A percentile compares a stretch with the other conserved stretches of the same genome.
Conservation (phyloP, 1,140 invertebrate genomes). For the Planococcus citri region DNA sequence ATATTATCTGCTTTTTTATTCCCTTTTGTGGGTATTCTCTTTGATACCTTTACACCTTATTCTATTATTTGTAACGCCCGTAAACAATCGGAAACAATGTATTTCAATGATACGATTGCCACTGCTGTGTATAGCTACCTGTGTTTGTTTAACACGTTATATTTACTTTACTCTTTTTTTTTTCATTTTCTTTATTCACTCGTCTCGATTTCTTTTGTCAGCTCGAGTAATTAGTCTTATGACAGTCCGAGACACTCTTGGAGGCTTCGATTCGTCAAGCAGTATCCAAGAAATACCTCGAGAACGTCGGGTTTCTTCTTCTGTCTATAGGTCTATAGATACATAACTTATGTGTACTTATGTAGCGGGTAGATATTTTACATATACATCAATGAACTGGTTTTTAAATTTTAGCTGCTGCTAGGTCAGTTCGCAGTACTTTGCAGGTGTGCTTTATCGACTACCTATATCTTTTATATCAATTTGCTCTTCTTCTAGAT, state of each 20-base stretch:
- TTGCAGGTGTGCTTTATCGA: no score
- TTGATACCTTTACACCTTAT: neutral
- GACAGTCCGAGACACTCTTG: neutral
- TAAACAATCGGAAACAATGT: constrained; percentile 10
- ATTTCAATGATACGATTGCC: constrained; percentile 4
- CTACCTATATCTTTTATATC: no score
- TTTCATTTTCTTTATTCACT: neutral
- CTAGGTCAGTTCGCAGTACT: no score
- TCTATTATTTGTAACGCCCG: neutral
- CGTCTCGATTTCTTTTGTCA: no score
- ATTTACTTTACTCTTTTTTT: neutral
- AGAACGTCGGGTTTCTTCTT: no score
- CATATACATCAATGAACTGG: no score
- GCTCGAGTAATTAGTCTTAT: neutral
- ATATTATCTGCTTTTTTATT: neutral
- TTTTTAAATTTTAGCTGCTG: no score
- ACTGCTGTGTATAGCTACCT: neutral
- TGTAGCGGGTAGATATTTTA: no score
- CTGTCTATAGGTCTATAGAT: no score
- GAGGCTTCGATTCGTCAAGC: neutral
- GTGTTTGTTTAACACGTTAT: neutral
- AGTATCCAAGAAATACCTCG: no score
- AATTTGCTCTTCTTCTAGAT: no score
- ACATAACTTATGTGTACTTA: no score
- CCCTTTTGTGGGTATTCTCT: neutral